Evolutionary conservation across 2,888 invertebrate genomes (phyloP).

Genomic region (Octonoba sinensis): DNA sequence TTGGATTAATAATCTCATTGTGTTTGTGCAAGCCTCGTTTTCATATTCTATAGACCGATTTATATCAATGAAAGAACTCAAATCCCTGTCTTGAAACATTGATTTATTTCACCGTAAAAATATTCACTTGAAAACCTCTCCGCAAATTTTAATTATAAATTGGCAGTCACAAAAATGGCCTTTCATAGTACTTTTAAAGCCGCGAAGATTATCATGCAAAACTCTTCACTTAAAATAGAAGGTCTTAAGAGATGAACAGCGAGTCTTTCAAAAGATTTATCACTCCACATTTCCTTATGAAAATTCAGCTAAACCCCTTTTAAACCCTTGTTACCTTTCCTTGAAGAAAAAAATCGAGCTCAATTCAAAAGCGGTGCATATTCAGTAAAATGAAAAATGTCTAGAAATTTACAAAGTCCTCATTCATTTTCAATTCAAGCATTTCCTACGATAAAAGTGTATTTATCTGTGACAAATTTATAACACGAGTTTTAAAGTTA

Average conservation of each 20-base stretch:
- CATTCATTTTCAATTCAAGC: conserved; percentile 5
- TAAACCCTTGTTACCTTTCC: conserved; percentile 17
- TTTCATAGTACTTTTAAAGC: neutral
- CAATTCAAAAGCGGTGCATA: neutral
- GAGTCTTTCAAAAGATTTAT: conserved; percentile 16
- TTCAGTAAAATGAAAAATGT: conserved; percentile 24
- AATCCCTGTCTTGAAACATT: conserved; percentile 1
- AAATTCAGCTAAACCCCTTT: conserved; percentile 11
- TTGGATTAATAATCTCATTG: no score
- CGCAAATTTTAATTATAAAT: conserved; percentile 34
- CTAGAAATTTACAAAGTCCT: neutral
- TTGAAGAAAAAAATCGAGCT: conserved; percentile 9
- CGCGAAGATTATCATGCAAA: conserved; percentile 16
- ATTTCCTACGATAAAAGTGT: neutral
- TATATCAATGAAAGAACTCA: conserved; percentile 9
- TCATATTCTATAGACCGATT: neutral
- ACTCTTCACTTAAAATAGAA: conserved; percentile 10
- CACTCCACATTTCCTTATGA: conserved; percentile 4
- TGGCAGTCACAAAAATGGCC: conserved; percentile 9
- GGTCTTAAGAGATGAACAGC: conserved; percentile 15
- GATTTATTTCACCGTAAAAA: conserved; percentile 19
- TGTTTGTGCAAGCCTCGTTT: no score
- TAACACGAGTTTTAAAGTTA: no score
- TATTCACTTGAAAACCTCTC: conserved; percentile 7
- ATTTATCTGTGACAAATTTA: neutral